Evolutionary conservation across 2,888 invertebrate genomes (phyloP).

Genomic region (Quadroppia sp.): DNA sequence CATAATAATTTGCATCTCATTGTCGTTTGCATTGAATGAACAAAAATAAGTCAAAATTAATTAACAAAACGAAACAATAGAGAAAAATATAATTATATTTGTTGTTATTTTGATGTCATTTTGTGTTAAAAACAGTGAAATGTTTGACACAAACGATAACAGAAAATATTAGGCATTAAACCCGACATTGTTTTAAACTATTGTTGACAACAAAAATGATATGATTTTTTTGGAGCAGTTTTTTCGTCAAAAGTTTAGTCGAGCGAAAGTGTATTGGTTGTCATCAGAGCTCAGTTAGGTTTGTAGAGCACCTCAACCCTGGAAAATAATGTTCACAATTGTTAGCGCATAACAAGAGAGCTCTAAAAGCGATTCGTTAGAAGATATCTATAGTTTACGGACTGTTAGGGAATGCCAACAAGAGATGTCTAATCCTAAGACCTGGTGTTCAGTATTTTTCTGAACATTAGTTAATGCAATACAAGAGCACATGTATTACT

Average conservation of each 20-base stretch:
- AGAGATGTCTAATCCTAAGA: too few relatives aligned
- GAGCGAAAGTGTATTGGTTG: background rate
- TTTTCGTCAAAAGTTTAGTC: background rate
- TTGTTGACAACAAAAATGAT: conserved; percentile 5
- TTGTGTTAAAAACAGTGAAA: background rate
- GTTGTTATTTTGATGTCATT: background rate
- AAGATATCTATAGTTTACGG: background rate
- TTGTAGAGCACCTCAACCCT: background rate
- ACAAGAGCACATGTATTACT: background rate
- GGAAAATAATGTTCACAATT: background rate
- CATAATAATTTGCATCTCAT: too few relatives aligned
- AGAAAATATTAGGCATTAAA: background rate
- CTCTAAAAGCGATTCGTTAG: background rate
- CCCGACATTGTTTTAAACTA: background rate
- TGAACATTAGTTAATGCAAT: background rate
- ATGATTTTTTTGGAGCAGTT: background rate
- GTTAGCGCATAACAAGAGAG: background rate
- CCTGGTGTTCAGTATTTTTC: too few relatives aligned
- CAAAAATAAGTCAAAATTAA: background rate
- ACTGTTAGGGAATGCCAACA: background rate
- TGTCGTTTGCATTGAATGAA: background rate
- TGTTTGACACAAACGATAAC: background rate
- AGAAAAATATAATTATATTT: background rate
- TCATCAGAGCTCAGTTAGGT: background rate
- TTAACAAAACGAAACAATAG: background rate